A percentile compares a stretch with the other conserved stretches of the same genome.
These are phyloP conservation scores for Uropetala carovei DNA, from an alignment of 2,888 invertebrate species.

Conservation along the genomic window DNA sequence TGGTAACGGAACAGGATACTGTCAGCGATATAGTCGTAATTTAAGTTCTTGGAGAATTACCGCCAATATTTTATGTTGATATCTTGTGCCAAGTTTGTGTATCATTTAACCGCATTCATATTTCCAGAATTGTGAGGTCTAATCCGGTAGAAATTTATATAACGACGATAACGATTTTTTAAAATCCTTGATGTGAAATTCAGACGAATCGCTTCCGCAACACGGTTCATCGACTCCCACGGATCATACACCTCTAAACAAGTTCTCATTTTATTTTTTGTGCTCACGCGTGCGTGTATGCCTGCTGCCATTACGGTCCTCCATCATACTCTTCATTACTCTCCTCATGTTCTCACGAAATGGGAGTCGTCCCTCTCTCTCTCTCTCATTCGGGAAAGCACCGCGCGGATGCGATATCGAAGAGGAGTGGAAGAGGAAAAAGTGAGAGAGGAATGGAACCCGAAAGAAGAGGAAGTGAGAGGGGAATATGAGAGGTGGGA, in stretches of 20 bases:
- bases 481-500: background rate
- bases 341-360: background rate
- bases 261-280: background rate
- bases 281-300: background rate
- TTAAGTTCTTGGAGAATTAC: no score
- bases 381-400: background rate
- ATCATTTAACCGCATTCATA: no score
- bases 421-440: no score
- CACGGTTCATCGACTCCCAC: background rate
- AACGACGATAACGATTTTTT: background rate
- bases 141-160: no score
- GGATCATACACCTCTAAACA: background rate
- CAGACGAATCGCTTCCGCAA: background rate
- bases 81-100: no score
- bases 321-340: background rate
- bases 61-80: no score
- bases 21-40: no score
- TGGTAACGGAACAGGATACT: no score
- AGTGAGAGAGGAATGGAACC: background rate
- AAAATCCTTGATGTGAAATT: background rate
- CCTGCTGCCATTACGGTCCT: background rate
- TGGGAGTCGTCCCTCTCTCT: background rate
- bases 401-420: no score
- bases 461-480: background rate
- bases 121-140: no score